Base-by-base conservation (phyloP, 2,113 vertebrate species). In the Donacobius atricapilla region DNA sequence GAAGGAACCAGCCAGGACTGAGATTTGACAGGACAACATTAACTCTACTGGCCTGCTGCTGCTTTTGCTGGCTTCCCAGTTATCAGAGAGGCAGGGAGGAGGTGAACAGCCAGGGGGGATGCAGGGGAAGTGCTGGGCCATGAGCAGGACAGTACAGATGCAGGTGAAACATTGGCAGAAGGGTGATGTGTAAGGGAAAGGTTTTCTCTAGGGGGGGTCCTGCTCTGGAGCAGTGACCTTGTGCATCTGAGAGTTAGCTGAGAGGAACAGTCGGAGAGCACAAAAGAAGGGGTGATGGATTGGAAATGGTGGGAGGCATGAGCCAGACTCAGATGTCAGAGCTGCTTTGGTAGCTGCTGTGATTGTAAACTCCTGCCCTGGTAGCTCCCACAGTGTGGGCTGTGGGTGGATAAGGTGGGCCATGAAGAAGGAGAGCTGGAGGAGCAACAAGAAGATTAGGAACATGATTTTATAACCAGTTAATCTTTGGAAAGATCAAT, bases 91-190 rank as follows among this genome's bases (percentile, higher is more conserved):
- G 16, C 44, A 53, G 13, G 20, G 48, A 69, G 57, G 54, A 85
- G 48, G 23, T 5, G 25, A 60, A 31, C 22, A 60, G 40, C 14
- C 2, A 5, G 51, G 11, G 30, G 6, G 0, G 1, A 66, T 40
- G 37, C 61, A 9, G 18, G 31, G 53, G 53, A 64, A 71, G 27
- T 5, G 0, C 61, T 72, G n/a, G 17, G 8, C 0, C 0, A 31
- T n/a, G n/a, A 56, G 35, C 13, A n/a, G 63, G 40, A 23, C 22
- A 30, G 20, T n/a, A 64, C 61, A 83, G 73, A 22, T 69, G 2
- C 9, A 9, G 23, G 31, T 47, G 48, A 76, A 85, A 53, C 5
- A 4, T 50, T 23, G 42, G 15, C 19, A 25, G 22, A 50, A 28
- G 23, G 5, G 5, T 22, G 24, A 82, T 65, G 28, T 10, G 2